Evolutionary conservation across 2,113 vertebrate genomes (phyloP), one percentile per base, ranked within the genome.

Genomic region (Odontophorus gujanensis): DNA sequence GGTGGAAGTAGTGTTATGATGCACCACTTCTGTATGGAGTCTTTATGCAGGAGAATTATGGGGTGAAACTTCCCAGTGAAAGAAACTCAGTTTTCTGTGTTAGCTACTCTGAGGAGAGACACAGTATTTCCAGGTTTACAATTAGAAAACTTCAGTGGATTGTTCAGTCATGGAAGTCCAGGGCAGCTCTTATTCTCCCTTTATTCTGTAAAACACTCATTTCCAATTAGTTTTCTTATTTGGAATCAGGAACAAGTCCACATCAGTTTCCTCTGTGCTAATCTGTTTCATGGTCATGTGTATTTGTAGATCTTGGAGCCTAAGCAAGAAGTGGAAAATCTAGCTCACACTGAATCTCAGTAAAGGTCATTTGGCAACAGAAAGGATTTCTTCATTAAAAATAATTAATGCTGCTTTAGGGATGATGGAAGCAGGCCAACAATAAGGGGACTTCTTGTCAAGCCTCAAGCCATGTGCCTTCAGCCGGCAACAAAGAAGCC

Each of bases 341-440:
- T 67, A 95, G 91, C 87, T 95, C 91, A 91, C 43, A 25, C 19
- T 79, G 45, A 92, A 92, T 87, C 71, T 87, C 50, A 87, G 84
- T 81, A 93, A 89, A 96, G 94, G 91, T 94, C 89, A 87, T 82
- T 93, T 96, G 94, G 96, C 94, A 96, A 81, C 68, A 93, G 81
- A 92, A 93, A 85, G 42, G 81, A 91, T 96, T 96, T 96, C 81
- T 95, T 92, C 94, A 93, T 95, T 93, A 95, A 96, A 96, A 95
- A 91, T 96, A 96, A 96, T 96, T 95, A 96, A 95, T 91, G 87
- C 81, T 93, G 89, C 94, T 96, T 94, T 69, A 85, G 78, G 75
- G 79, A 85, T 92, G 87, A 89, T 95, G 94, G 95, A 96, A 89
- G 55, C 30, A 89, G 45, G 92, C 95, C 95, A 96, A 67, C n/a